Evolutionary conservation across 2,888 invertebrate genomes (phyloP).

Genomic region (Scaptomyza parva): DNA sequence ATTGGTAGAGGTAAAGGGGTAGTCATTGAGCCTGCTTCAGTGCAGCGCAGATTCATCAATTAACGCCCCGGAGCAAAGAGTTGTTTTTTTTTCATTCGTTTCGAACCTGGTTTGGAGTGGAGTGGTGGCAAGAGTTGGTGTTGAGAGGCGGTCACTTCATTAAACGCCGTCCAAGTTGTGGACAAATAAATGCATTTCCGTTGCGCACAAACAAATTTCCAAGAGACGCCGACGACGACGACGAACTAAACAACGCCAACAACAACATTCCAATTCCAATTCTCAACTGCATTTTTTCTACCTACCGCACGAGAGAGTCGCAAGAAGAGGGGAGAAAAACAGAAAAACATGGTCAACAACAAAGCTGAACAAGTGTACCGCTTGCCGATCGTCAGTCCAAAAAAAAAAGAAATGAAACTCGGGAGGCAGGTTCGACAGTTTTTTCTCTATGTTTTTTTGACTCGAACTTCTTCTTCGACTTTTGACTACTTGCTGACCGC

Average conservation of each 20-base stretch:
- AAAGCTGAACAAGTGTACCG: conserved; percentile 82
- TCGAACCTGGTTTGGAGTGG: conserved; percentile 11
- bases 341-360: conserved; percentile 76
- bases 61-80: conserved; percentile 67
- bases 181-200: conserved; percentile 81
- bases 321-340: conserved; percentile 42
- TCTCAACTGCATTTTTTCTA: conserved; percentile 41
- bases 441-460: conserved; percentile 50
- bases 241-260: conserved; percentile 44
- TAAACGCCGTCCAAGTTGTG: conserved; percentile 75
- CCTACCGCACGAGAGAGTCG: conserved; percentile 30
- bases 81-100: conserved; percentile 11
- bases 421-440: conserved; percentile 66
- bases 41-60: conserved; percentile 80
- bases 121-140: neutral
- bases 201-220: conserved; percentile 81
- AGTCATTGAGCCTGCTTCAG: conserved; percentile 77
- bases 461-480: conserved; percentile 60
- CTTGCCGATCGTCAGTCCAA: conserved; percentile 80
- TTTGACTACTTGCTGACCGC: conserved; percentile 53
- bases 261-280: conserved; percentile 34
- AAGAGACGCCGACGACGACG: conserved; percentile 80
- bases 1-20: conserved; percentile 35
- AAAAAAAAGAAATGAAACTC: conserved; percentile 30
- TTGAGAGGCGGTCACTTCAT: conserved; percentile 70